A percentile compares a stretch with the other conserved stretches of the same genome.
phyloP scores from a whole-genome alignment of 2,797 vertebrate genomes.

The Sebastolobus alascanus region DNA sequence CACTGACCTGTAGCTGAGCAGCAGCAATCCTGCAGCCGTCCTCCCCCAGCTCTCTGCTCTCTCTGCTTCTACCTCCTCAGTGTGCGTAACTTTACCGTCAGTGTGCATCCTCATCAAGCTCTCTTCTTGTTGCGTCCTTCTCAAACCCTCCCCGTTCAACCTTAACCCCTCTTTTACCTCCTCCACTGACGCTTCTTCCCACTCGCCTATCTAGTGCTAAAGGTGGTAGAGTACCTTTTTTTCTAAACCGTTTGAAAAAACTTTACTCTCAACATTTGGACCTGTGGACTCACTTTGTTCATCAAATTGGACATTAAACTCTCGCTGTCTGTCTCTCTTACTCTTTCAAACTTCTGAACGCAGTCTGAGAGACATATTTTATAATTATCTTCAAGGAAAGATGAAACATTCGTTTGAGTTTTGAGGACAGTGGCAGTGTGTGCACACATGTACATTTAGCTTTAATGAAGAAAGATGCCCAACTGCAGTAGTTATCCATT shows the following conservation, averaged over 20 bases:
- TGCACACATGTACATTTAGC: background rate
- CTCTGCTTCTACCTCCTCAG: slow-evolving; percentile 15
- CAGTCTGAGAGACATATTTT: background rate
- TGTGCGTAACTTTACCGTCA: slow-evolving; percentile 40
- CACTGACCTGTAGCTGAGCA: slow-evolving; percentile 64
- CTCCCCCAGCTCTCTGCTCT: background rate
- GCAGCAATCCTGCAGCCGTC: slow-evolving; percentile 39
- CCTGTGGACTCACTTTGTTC: slow-evolving; percentile 8
- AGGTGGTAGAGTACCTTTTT: background rate
- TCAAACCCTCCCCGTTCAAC: background rate
- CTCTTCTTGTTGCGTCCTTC: background rate
- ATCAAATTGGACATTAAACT: slow-evolving; percentile 4
- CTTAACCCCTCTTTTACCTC: background rate
- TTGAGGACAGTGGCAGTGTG: background rate
- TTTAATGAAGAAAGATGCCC: background rate
- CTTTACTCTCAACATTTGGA: background rate
- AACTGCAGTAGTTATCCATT: no score
- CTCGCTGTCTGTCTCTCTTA: background rate
- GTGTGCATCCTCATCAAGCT: slow-evolving; percentile 36
- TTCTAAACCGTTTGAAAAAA: slow-evolving; percentile 7
- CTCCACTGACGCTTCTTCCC: background rate
- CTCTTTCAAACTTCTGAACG: background rate
- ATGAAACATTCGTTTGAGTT: slow-evolving; percentile 11
- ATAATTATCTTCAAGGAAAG: slow-evolving; percentile 2
- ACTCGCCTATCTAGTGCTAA: background rate